Conservation (phyloP, 1,140 invertebrate species). For the Pogonognathellus flavescens region DNA sequence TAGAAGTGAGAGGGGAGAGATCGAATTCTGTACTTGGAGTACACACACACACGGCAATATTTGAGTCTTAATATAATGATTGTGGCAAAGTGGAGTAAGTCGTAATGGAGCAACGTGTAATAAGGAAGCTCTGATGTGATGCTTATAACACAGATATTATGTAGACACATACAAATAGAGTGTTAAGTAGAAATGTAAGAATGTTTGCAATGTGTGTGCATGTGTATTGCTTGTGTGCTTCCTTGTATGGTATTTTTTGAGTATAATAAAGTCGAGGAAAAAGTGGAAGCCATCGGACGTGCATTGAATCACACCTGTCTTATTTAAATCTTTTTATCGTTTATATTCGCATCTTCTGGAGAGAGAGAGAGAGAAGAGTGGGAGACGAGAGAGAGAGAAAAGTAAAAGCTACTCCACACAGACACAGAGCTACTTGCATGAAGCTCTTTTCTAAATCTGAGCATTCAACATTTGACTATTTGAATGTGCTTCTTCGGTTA, state of each 20-base stretch:
- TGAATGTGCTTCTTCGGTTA: constrained; percentile 12
- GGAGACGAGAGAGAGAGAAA: constrained; percentile 33
- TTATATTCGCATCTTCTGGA: constrained; percentile 41
- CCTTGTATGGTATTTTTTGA: constrained; percentile 35
- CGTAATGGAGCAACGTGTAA: no score
- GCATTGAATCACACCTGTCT: constrained; percentile 49
- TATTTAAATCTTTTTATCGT: constrained; percentile 50
- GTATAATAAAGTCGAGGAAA: constrained; percentile 41
- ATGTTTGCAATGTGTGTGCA: constrained; percentile 31
- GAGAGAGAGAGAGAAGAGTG: constrained; percentile 11
- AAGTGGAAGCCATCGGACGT: constrained; percentile 33
- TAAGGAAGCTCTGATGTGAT: background rate
- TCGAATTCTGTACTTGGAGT: background rate
- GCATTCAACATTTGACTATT: constrained; percentile 8
- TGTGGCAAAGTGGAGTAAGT: no score
- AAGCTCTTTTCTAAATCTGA: constrained; percentile 17
- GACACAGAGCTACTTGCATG: background rate
- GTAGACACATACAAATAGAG: constrained; percentile 4
- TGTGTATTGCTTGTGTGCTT: constrained; percentile 17
- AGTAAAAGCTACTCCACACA: constrained; percentile 32
- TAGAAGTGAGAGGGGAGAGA: no score
- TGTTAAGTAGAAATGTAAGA: background rate
- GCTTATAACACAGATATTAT: background rate
- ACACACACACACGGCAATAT: background rate
- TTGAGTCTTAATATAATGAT: no score